phyloP scores from a whole-genome alignment of 2,888 invertebrate genomes.

The Eilema depressum region DNA sequence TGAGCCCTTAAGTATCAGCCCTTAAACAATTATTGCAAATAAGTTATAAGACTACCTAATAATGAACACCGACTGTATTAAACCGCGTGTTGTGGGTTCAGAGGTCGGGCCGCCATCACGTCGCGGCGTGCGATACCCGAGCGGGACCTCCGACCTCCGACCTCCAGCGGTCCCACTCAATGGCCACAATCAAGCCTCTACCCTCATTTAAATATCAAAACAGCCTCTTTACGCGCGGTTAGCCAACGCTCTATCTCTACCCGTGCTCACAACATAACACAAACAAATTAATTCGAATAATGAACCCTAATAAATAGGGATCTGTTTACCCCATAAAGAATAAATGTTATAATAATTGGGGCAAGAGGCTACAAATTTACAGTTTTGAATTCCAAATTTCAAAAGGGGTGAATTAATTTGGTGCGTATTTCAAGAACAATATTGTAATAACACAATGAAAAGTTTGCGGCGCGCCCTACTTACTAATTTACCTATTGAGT shows the following conservation, averaged over 20 bases:
- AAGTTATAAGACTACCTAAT: background rate
- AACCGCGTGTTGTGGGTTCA: slow-evolving; percentile 17
- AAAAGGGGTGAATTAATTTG: slow-evolving; percentile 83
- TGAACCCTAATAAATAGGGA: slow-evolving; percentile 85
- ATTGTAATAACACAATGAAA: slow-evolving; percentile 65
- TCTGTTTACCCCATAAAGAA: slow-evolving; percentile 85
- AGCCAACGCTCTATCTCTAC: slow-evolving; percentile 63
- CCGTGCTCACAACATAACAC: slow-evolving; percentile 80
- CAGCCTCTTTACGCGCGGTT: slow-evolving; percentile 77
- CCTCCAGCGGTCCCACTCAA: slow-evolving; percentile 64
- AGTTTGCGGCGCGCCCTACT: slow-evolving; percentile 53
- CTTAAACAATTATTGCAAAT: background rate
- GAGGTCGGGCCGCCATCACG: slow-evolving; percentile 4
- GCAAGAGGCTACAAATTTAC: slow-evolving; percentile 80
- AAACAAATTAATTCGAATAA: slow-evolving; percentile 87
- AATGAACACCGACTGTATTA: slow-evolving; percentile 16
- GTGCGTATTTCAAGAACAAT: slow-evolving; percentile 65
- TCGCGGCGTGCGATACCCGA: slow-evolving; percentile 15
- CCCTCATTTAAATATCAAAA: slow-evolving; percentile 86
- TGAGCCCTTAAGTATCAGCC: background rate
- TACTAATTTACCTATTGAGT: slow-evolving; percentile 46
- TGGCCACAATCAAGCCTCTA: slow-evolving; percentile 77
- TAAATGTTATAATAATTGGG: slow-evolving; percentile 85
- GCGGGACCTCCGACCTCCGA: slow-evolving; percentile 34
- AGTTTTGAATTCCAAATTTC: slow-evolving; percentile 78